Conservation (phyloP, 2,797 vertebrate genomes). For the Sebastes glaucus region DNA sequence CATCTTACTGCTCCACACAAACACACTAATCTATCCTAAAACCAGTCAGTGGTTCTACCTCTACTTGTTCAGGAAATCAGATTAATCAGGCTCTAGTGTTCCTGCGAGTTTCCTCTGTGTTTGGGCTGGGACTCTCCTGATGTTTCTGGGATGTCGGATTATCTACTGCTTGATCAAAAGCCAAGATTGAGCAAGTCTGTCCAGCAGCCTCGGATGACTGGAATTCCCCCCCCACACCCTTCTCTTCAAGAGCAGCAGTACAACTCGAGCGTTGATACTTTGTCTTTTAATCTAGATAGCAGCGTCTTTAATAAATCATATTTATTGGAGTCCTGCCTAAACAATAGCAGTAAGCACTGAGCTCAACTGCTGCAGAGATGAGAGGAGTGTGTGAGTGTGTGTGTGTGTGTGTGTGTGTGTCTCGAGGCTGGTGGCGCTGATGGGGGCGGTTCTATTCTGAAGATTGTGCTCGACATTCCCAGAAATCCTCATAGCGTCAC, state of each 20-base stretch:
- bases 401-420: constrained; percentile 21
- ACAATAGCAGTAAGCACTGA: not conserved
- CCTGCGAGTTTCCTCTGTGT: constrained; percentile 38
- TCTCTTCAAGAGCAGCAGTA: not conserved
- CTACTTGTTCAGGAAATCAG: constrained; percentile 60
- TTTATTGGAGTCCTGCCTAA: constrained; percentile 5
- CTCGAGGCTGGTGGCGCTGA: not conserved
- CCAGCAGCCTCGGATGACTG: constrained; percentile 34
- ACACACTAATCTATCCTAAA: constrained; percentile 57
- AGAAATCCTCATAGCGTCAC: constrained; percentile 62
- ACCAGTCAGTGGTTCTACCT: constrained; percentile 34
- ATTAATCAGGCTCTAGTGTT: constrained; percentile 62
- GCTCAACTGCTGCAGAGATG: not conserved
- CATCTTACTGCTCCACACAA: constrained; percentile 25
- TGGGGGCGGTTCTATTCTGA: constrained; percentile 38
- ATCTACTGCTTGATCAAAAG: constrained; percentile 68
- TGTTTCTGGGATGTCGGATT: constrained; percentile 65
- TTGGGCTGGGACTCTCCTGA: constrained; percentile 39
- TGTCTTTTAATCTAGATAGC: constrained; percentile 14
- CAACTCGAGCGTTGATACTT: not conserved
- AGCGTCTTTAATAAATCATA: constrained; percentile 40
- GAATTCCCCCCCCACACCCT: not conserved
- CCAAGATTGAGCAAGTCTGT: constrained; percentile 46
- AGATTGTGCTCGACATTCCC: constrained; percentile 68
- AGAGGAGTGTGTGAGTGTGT: not conserved